Evolutionary conservation across 1,140 invertebrate genomes (phyloP).

Genomic region (Delia radicum): DNA sequence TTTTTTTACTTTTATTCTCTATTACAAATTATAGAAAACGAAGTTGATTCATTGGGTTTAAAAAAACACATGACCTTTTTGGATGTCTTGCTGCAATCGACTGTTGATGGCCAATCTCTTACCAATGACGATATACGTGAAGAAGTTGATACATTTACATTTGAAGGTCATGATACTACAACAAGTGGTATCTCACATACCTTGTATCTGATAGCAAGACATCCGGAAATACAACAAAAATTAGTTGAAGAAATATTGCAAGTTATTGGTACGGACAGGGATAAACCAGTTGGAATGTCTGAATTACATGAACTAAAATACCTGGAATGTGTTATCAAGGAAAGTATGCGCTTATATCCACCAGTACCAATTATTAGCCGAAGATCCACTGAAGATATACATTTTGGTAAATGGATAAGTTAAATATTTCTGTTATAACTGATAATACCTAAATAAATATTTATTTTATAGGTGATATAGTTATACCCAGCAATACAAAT

Average conservation of each 20-base stretch:
- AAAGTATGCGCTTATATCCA: conserved; percentile 58
- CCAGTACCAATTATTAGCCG: conserved; percentile 60
- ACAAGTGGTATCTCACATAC: conserved; percentile 24
- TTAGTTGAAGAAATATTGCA: conserved; percentile 60
- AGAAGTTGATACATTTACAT: conserved; percentile 74
- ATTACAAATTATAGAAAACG: too few relatives aligned
- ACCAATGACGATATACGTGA: conserved; percentile 66
- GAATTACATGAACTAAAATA: conserved; percentile 58
- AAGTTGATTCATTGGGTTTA: conserved; percentile 35
- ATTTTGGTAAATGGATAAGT: conserved; percentile 5
- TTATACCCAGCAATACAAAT: neutral
- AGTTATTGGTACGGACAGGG: conserved; percentile 55
- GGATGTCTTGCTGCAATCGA: conserved; percentile 68
- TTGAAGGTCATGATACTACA: conserved; percentile 59
- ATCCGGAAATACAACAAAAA: conserved; percentile 55
- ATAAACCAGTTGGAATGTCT: conserved; percentile 41
- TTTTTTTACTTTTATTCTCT: too few relatives aligned
- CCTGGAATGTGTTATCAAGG: conserved; percentile 59
- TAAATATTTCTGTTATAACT: neutral
- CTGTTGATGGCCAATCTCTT: conserved; percentile 60
- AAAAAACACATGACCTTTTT: conserved; percentile 70
- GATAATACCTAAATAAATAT: conserved; percentile 29
- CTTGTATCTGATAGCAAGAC: conserved; percentile 27
- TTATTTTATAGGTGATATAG: conserved; percentile 20
- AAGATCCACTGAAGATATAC: conserved; percentile 45